Base-by-base conservation (phyloP, 2,113 vertebrate genomes). In the Neolamprologus ventralis region DNA sequence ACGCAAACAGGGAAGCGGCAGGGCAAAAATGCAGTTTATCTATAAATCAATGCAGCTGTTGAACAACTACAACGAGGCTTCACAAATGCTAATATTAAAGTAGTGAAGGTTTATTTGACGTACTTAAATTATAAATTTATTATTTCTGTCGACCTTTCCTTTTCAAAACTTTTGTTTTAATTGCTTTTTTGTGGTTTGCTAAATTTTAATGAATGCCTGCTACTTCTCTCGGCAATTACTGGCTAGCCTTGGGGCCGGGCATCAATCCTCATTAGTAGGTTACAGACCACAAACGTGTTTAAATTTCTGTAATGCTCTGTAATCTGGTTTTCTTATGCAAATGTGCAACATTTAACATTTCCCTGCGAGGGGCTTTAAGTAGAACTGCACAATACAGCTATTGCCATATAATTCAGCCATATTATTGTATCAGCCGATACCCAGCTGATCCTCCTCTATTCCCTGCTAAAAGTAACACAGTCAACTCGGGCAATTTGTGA, bases 61-160 rank as follows among this genome's bases (percentile, higher is more conserved):
- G 23, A 78, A 49, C 16, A 49, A 31, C 42, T 78, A 49, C 9
- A 78, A 31, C 0, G 16, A 75, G 42, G 4, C 3, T 47, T 47
- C 42, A 2, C 37, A 73, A 73, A 45, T 26, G 68, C 40, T 45
- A 73, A 73, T 73, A 73, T 73, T 14, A 5, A 73, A 73, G 68
- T 26, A 3, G 37, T 49, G 71, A 49, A 31, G 16, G 26, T 47
- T 78, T 78, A 49, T n/a, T 49, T 78, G 42, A 0, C 4, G 4
- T 8, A 5, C 23, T 19, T 5, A 78, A 4, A 49, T 31, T n/a
- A 1, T 49, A 49, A 31, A 78, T 49, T 7, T 0, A 60, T 12
- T 37, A 65, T 21, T 37, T 21, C 0, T 65, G 60, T 65, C 6
- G 7, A 5, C 6, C 42, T 49, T 78, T 49, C 9, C 16, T 19